Percentiles rank a stretch among this genome's conserved stretches.
Conservation (phyloP, 2,113 vertebrate species). For the Vombatus ursinus region DNA sequence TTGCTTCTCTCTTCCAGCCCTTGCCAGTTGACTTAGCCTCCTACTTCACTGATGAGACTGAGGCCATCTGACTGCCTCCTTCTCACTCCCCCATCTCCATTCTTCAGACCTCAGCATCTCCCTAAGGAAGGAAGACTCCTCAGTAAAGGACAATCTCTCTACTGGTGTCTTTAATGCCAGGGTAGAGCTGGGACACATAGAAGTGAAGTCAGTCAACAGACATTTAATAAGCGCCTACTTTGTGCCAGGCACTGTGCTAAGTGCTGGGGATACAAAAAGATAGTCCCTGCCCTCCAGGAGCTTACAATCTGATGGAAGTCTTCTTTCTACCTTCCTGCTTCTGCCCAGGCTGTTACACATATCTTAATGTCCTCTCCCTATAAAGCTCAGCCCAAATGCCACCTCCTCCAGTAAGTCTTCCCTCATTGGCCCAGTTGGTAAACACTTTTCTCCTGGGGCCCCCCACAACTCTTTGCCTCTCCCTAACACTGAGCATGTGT, state of each 20-base stretch:
- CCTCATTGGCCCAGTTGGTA: no score
- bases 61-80: no score
- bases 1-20: background rate
- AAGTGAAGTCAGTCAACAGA: background rate
- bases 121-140: background rate
- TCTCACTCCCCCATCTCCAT: no score
- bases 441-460: no score
- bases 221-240: background rate
- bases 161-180: background rate
- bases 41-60: background rate
- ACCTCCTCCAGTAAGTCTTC: no score
- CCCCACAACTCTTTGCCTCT: no score
- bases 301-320: background rate
- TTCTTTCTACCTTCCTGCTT: no score
- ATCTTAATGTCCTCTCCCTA: no score
- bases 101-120: background rate
- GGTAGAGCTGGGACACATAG: background rate
- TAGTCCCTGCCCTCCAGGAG: background rate
- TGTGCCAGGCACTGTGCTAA: background rate
- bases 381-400: background rate
- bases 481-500: background rate
- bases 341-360: no score
- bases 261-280: background rate
- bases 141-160: background rate
- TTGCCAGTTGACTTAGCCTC: background rate